Conservation (phyloP, 2,888 invertebrate genomes). For the Geophilus truncorum region DNA sequence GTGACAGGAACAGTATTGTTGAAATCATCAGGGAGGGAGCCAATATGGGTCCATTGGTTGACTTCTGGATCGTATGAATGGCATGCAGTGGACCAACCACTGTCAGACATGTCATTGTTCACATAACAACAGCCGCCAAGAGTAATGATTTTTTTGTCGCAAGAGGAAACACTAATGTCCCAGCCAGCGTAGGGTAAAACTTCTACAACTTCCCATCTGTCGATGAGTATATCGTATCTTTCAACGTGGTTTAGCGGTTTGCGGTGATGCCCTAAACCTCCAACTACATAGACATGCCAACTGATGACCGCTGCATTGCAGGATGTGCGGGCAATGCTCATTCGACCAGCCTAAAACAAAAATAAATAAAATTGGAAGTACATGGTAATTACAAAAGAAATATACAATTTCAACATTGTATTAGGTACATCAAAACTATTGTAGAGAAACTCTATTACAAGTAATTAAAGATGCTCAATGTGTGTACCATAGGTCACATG, state of each 20-base stretch:
- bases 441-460: no score
- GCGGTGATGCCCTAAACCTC: background rate
- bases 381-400: no score
- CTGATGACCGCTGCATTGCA: background rate
- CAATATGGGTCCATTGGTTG: background rate
- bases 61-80: conserved; percentile 2
- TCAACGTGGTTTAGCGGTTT: background rate
- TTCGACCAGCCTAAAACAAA: background rate
- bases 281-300: conserved; percentile 1
- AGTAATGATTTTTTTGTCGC: background rate
- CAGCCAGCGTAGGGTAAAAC: background rate
- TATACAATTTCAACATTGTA: no score
- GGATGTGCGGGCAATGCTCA: background rate
- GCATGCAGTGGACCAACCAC: background rate
- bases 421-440: no score
- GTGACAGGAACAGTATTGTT: background rate
- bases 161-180: background rate
- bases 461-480: no score
- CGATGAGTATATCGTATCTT: background rate
- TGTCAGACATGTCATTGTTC: background rate
- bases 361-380: background rate
- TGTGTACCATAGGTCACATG: no score
- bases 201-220: background rate
- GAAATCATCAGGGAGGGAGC: background rate
- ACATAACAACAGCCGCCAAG: background rate